Conservation (phyloP, 2,888 invertebrate genomes). For the Saturnia pavonia region DNA sequence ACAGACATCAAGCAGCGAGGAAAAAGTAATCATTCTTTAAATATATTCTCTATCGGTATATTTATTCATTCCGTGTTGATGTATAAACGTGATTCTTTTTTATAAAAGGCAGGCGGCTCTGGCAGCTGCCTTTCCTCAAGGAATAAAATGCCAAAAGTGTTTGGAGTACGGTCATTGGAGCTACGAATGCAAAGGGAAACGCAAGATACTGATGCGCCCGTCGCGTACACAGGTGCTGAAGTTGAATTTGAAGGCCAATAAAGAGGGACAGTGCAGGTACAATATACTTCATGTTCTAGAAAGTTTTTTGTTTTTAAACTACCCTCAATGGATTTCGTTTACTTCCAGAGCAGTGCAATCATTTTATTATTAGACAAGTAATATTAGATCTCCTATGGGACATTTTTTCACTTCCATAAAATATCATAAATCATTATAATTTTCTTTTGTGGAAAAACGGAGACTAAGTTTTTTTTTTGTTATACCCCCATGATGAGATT, state of each 20-base stretch:
- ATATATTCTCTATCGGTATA: constrained; percentile 18
- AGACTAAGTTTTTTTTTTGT: too few species aligned
- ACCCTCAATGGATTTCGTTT: constrained; percentile 22
- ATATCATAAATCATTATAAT: too few species aligned
- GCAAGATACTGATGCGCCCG: constrained; percentile 92
- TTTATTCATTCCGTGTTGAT: background rate
- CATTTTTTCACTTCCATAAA: too few species aligned
- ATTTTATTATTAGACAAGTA: background rate
- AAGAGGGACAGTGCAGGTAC: constrained; percentile 62
- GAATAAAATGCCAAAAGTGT: constrained; percentile 95
- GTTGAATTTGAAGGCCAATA: constrained; percentile 78
- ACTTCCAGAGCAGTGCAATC: background rate
- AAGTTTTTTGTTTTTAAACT: constrained; percentile 18
- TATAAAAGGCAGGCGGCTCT: constrained; percentile 79
- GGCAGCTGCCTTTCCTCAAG: constrained; percentile 86
- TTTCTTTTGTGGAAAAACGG: too few species aligned
- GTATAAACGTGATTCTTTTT: constrained; percentile 19
- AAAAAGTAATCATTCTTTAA: constrained; percentile 60
- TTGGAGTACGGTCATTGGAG: constrained; percentile 97
- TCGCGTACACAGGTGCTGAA: constrained; percentile 92
- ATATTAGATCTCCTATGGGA: background rate
- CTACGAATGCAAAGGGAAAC: constrained; percentile 94
- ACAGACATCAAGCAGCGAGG: constrained; percentile 71
- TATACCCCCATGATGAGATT: too few species aligned
- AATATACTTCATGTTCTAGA: constrained; percentile 20